A percentile compares a stretch with the other conserved stretches of the same genome.
Conservation (phyloP, 2,888 invertebrate species). For the Dexiosoma caninum region DNA sequence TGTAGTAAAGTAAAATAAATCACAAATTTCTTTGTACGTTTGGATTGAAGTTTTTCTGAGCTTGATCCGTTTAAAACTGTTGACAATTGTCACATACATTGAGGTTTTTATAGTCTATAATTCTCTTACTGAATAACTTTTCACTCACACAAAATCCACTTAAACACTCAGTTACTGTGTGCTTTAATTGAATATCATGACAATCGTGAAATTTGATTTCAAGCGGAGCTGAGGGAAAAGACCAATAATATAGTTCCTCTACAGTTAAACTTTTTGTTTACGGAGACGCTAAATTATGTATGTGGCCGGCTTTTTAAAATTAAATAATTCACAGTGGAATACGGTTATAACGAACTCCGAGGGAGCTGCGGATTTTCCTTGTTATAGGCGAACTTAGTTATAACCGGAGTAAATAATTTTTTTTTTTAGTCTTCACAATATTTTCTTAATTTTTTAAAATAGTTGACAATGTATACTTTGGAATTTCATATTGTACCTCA, state of each 20-base stretch:
- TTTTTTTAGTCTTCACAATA: too few relatives aligned
- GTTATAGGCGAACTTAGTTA: too few relatives aligned
- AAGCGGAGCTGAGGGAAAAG: background rate
- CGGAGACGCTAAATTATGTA: background rate
- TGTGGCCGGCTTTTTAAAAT: background rate
- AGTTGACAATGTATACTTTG: too few relatives aligned
- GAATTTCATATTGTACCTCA: too few relatives aligned
- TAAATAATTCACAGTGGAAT: background rate
- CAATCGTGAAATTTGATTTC: background rate
- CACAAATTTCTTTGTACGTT: slow-evolving; percentile 39
- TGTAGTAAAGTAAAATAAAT: slow-evolving; percentile 19
- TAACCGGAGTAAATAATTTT: too few relatives aligned
- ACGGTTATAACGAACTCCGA: too few relatives aligned
- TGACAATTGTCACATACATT: slow-evolving; percentile 23
- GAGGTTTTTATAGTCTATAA: slow-evolving; percentile 65
- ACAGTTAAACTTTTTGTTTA: background rate
- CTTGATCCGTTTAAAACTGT: slow-evolving; percentile 54
- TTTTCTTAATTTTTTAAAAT: too few relatives aligned
- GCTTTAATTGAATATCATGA: background rate
- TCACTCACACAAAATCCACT: slow-evolving; percentile 21
- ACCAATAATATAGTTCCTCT: slow-evolving; percentile 16
- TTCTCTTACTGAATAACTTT: slow-evolving; percentile 16
- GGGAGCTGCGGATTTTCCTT: too few relatives aligned
- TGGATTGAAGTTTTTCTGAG: slow-evolving; percentile 36
- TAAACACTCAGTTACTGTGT: background rate